Evolutionary conservation across 37 sponge, comb jelly and placozoan species (phyloP), one percentile per base, ranked within the genome.

Genomic region (Oopsacas minuta): DNA sequence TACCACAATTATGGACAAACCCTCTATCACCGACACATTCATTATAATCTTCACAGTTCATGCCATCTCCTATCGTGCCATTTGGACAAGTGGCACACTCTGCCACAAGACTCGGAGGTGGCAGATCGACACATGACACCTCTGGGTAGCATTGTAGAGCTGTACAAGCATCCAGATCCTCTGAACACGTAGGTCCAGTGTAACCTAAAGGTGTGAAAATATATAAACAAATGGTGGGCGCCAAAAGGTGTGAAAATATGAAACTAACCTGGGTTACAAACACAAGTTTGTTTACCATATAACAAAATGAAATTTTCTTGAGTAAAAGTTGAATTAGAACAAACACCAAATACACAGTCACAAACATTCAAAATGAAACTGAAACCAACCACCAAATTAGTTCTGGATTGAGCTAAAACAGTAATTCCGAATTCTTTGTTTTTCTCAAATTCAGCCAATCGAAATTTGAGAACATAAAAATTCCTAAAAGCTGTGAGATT

Each of bases 351-450:
- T 3, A 32, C 1, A 61, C 75, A 61, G 30, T 61, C 75, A 61
- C 75, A 61, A 61, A 61, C 75, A 61, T 12, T 61, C 75, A 61
- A 5, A n/a, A 61, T 12, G 75, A 61, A 61, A 61, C 75, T 61
- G 75, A 61, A 61, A 61, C 75, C 75, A n/a, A n/a, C 20, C 7
- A 10, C 28, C 20, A 61, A n/a, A 25, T 3, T n/a, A 25, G 20
- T 10, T 61, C 75, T 12, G 1, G 32, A 7, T 10, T n/a, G 75
- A 25, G 75, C 75, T 34, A 25, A 61, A 3, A 61, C 75, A 10
- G 75, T 61, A 34, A 61, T 34, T 32, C 75, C 75, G 28, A 61
- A 61, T 34, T 5, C 75, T 15, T 17, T 15, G 15, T 42, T 42
- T n/a, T 12, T 61, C 30, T n/a, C 75, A 5, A 34, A 3, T 5